These are phyloP conservation scores for Melanocharis versteri DNA, from an alignment of 2,113 vertebrate species.

Conservation along the genomic window DNA sequence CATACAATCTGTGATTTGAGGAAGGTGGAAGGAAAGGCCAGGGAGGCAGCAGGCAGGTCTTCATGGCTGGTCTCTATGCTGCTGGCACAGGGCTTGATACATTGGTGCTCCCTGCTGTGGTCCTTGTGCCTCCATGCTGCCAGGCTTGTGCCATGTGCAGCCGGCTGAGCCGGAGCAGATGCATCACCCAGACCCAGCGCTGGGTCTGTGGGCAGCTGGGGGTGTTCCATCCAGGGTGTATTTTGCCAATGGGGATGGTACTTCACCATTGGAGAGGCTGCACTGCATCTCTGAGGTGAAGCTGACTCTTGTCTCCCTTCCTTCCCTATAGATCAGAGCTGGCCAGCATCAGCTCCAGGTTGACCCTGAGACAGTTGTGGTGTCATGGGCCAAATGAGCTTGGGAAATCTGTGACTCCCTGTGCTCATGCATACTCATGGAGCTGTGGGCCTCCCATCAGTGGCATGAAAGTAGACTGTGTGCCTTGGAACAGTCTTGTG, in stretches of 20 bases:
- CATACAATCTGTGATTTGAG: rapidly evolving
- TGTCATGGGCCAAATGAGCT: rapidly evolving
- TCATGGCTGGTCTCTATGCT: not conserved
- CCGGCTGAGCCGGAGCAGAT: not conserved
- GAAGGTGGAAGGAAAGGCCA: not conserved
- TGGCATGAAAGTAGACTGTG: rapidly evolving
- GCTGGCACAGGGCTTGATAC: rapidly evolving
- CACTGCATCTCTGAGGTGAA: not conserved
- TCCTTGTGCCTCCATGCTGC: rapidly evolving
- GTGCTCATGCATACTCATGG: rapidly evolving
- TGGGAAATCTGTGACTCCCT: not conserved
- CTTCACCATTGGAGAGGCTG: not conserved
- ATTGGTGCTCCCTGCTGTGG: not conserved
- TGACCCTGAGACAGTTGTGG: not conserved
- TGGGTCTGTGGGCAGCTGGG: rapidly evolving
- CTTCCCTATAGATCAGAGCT: not conserved
- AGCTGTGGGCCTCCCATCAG: not conserved
- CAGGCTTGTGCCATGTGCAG: not conserved
- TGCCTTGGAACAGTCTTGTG: rapidly evolving
- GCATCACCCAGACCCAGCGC: rapidly evolving
- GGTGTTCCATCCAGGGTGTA: too few relatives aligned
- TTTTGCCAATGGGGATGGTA: not conserved
- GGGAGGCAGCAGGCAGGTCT: not conserved
- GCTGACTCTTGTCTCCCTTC: not conserved
- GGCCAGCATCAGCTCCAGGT: not conserved